phyloP scores from a whole-genome alignment of 2,888 invertebrate genomes.

The Aphodius sticticus region DNA sequence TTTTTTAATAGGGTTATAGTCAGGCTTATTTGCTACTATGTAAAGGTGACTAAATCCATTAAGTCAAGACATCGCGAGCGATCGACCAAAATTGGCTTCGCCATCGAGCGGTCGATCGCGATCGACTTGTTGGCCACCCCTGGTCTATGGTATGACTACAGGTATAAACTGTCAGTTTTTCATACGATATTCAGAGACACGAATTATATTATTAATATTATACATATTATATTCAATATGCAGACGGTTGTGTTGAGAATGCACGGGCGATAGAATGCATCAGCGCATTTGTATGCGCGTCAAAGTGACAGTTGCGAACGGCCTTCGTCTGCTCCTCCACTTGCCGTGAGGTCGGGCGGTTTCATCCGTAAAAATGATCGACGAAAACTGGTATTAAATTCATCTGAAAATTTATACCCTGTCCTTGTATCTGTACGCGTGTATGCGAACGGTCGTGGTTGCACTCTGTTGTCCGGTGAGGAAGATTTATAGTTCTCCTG shows the following conservation, averaged over 20 bases:
- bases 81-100: no score
- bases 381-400: constrained; percentile 4
- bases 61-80: no score
- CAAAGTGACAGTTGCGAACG: not conserved
- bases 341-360: not conserved
- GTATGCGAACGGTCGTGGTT: not conserved
- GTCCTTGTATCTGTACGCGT: constrained; percentile 4
- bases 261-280: not conserved
- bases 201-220: no score
- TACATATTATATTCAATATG: no score
- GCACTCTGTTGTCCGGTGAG: not conserved
- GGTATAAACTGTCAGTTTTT: no score
- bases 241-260: not conserved
- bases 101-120: no score
- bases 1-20: no score
- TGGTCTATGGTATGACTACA: no score
- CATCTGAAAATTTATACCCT: constrained; percentile 4
- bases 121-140: no score
- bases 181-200: no score
- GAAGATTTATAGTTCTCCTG: not conserved
- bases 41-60: no score
- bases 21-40: no score
- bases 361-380: not conserved
- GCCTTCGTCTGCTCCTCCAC: not conserved
- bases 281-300: not conserved